Evolutionary conservation across 2,113 vertebrate genomes (phyloP).

Genomic region (Cololabis saira): DNA sequence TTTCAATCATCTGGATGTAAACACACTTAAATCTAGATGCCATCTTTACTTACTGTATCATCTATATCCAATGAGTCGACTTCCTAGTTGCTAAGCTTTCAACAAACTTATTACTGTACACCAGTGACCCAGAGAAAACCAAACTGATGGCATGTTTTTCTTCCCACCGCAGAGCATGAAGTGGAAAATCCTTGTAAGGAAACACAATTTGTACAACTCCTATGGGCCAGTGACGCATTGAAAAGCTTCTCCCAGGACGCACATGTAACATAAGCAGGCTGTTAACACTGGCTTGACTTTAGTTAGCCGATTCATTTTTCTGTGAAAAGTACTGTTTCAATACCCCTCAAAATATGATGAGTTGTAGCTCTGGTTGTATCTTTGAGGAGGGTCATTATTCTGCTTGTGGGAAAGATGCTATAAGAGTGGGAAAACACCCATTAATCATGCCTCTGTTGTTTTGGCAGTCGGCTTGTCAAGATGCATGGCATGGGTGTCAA

Average conservation of each 20-base stretch:
- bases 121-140: conserved; percentile 1
- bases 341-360: conserved; percentile 41
- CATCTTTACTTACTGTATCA: too few relatives aligned
- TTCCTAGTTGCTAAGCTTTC: conserved; percentile 1
- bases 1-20: neutral
- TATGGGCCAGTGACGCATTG: conserved; percentile 7
- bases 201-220: conserved; percentile 7
- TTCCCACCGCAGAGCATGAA: conserved; percentile 5
- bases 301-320: conserved; percentile 32
- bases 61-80: neutral
- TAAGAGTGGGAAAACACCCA: conserved; percentile 61
- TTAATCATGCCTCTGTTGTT: conserved; percentile 69
- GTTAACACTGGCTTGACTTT: conserved; percentile 29
- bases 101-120: neutral
- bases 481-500: conserved; percentile 59
- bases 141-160: conserved; percentile 26
- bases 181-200: conserved; percentile 26
- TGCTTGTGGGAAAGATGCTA: conserved; percentile 57
- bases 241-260: conserved; percentile 12
- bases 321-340: conserved; percentile 38
- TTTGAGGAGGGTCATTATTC: conserved; percentile 58
- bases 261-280: conserved; percentile 5
- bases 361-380: conserved; percentile 28
- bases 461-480: conserved; percentile 53
- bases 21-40: neutral